Evolutionary conservation across 92 coral and sea anemone genomes (phyloP).

Genomic region (Epizoanthus stellaris): DNA sequence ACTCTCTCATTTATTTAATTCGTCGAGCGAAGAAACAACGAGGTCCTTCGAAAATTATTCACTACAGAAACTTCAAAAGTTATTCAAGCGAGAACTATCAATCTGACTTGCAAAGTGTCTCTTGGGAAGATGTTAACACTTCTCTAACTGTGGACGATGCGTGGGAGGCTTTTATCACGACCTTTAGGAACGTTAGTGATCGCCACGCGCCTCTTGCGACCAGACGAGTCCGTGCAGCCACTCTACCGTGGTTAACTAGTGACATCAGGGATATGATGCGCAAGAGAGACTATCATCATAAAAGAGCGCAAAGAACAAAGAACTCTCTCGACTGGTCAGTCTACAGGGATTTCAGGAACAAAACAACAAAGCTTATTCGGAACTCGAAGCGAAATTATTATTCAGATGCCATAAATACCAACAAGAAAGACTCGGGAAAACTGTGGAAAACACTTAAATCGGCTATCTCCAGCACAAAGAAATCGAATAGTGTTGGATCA

Average conservation of each 20-base stretch:
- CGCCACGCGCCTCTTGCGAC: neutral
- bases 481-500: conserved; percentile 11
- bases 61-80: too few species aligned
- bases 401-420: conserved; percentile 19
- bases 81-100: neutral
- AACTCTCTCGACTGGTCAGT: conserved; percentile 30
- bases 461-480: conserved; percentile 12
- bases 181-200: neutral
- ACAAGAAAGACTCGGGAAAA: conserved; percentile 16
- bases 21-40: neutral
- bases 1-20: too few species aligned
- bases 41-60: neutral
- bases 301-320: neutral
- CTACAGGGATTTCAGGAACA: conserved; percentile 22
- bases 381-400: conserved; percentile 2
- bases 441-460: conserved; percentile 47
- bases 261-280: neutral
- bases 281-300: neutral
- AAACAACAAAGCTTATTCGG: conserved; percentile 11
- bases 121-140: neutral
- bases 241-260: neutral
- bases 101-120: neutral
- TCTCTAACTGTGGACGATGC: neutral
- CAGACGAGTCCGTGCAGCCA: neutral
- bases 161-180: neutral